Percentiles rank a stretch among this genome's conserved stretches.
These are phyloP conservation scores for Sinocyclocheilus rhinocerous DNA, from an alignment of 2,113 vertebrate species.

Conservation along the genomic window DNA sequence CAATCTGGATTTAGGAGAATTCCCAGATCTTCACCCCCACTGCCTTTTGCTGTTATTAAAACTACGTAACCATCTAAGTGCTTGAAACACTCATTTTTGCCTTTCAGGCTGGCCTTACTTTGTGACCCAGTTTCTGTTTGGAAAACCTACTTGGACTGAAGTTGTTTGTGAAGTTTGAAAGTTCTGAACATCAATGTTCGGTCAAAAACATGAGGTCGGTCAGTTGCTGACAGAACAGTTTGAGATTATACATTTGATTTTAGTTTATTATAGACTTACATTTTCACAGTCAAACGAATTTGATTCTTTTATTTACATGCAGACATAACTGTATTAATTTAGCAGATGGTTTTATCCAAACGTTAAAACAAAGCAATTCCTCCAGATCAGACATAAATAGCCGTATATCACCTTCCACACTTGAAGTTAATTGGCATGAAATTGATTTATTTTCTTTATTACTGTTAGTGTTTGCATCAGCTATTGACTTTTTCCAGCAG, in stretches of 20 bases:
- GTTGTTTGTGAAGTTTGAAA: neutral
- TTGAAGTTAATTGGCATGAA: neutral
- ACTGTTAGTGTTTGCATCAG: neutral
- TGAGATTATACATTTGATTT: neutral
- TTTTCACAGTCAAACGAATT: neutral
- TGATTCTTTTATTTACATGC: neutral
- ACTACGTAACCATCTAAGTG: neutral
- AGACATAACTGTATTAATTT: neutral
- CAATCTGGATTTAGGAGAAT: neutral
- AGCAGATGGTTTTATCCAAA: neutral
- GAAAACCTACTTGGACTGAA: neutral
- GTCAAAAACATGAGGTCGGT: neutral
- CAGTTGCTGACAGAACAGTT: neutral
- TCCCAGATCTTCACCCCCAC: neutral
- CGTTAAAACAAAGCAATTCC: neutral
- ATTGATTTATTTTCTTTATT: neutral
- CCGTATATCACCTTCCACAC: neutral
- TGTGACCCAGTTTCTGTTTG: constrained; percentile 42
- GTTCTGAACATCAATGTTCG: neutral
- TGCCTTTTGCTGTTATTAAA: neutral
- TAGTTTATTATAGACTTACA: neutral
- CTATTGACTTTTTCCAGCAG: neutral
- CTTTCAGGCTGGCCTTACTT: neutral
- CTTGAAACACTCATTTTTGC: neutral
- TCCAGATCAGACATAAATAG: neutral